Conservation (phyloP, 2,888 invertebrate species). For the Tiliacea aurago region DNA sequence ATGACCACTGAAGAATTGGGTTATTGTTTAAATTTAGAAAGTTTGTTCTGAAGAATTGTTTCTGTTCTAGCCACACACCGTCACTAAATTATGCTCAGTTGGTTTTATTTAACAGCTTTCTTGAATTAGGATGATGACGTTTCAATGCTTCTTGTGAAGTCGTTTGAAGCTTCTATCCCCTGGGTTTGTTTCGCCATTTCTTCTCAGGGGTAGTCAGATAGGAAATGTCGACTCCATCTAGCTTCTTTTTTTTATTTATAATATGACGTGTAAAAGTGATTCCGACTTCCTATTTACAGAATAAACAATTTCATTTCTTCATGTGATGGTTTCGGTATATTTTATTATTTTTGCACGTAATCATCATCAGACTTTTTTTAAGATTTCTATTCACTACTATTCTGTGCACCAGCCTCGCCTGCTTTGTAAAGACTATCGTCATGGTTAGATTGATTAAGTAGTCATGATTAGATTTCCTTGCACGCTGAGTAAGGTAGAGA, state of each 20-base stretch:
- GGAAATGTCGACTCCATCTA: too few species aligned
- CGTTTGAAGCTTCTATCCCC: slow-evolving; percentile 22
- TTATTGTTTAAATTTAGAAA: slow-evolving; percentile 85
- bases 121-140: slow-evolving; percentile 29
- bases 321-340: neutral
- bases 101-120: slow-evolving; percentile 17
- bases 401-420: neutral
- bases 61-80: slow-evolving; percentile 77
- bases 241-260: too few species aligned
- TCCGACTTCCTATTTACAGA: too few species aligned
- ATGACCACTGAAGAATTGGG: slow-evolving; percentile 83
- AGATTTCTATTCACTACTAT: neutral
- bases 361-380: neutral
- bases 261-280: too few species aligned
- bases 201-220: too few species aligned
- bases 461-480: slow-evolving; percentile 10
- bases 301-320: too few species aligned
- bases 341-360: neutral
- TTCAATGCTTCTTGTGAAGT: slow-evolving; percentile 28
- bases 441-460: slow-evolving; percentile 11
- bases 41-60: slow-evolving; percentile 62
- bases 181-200: too few species aligned
- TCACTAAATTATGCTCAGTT: slow-evolving; percentile 74
- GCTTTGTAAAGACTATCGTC: neutral
- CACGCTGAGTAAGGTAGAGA: slow-evolving; percentile 1